Evolutionary conservation across 2,797 vertebrate genomes (phyloP).

Genomic region (Lacerta agilis): DNA sequence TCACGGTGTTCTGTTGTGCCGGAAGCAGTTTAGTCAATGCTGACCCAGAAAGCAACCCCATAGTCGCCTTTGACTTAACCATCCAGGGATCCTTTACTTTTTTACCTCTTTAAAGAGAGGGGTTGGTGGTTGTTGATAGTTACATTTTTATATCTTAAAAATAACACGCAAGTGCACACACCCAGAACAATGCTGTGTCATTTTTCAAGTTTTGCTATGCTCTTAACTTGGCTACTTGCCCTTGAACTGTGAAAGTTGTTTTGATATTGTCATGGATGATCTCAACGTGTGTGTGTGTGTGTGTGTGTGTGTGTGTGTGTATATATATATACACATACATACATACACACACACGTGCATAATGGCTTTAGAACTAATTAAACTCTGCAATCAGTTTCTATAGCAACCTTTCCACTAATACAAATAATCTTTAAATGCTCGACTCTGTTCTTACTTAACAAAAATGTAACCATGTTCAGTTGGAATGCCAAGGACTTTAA

Average conservation of each 20-base stretch:
- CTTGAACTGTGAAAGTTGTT: neutral
- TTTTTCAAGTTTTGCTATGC: neutral
- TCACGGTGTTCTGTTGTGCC: too few species aligned
- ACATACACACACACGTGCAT: neutral
- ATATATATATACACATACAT: neutral
- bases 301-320: too few species aligned
- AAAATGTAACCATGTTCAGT: neutral
- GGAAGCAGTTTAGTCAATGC: too few species aligned
- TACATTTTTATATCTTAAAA: neutral
- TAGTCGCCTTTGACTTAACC: too few species aligned
- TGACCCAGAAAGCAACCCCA: too few species aligned
- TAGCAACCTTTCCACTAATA: conserved; percentile 48
- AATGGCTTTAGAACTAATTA: conserved; percentile 22
- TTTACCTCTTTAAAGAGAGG: neutral
- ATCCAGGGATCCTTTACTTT: too few species aligned
- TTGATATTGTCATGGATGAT: neutral
- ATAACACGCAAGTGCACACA: too few species aligned
- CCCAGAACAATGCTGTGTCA: too few species aligned
- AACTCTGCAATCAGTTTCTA: conserved; percentile 47
- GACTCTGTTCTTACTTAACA: neutral
- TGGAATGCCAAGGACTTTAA: neutral
- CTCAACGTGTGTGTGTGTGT: conserved; percentile 5
- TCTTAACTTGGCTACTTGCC: neutral
- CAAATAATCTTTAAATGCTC: conserved; percentile 13
- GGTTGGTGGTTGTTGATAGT: neutral